phyloP scores from a whole-genome alignment of 2,888 invertebrate species.

The Apodemia zela region DNA sequence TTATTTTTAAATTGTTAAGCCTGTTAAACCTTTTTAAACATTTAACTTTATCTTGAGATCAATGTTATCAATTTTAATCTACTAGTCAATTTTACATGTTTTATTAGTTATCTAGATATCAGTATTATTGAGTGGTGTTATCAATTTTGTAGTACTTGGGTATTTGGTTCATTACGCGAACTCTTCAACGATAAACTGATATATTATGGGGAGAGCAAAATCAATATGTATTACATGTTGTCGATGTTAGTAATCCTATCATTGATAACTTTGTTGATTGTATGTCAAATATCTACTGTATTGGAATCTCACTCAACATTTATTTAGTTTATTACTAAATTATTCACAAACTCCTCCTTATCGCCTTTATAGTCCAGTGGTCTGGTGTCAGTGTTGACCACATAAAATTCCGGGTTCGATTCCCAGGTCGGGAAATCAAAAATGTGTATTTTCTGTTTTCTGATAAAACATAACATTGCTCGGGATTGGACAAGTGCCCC shows the following conservation, averaged over 20 bases:
- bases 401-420: too few relatives aligned
- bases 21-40: background rate
- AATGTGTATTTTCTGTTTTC: too few relatives aligned
- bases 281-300: slow-evolving; percentile 6
- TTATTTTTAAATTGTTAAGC: background rate
- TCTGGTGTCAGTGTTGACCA: too few relatives aligned
- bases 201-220: slow-evolving; percentile 40
- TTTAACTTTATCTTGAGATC: slow-evolving; percentile 1
- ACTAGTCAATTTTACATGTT: slow-evolving; percentile 9
- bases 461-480: too few relatives aligned
- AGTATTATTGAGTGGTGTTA: slow-evolving; percentile 45
- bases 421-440: too few relatives aligned
- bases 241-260: background rate
- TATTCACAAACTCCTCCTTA: too few relatives aligned
- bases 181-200: slow-evolving; percentile 49
- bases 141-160: slow-evolving; percentile 41
- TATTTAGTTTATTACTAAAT: background rate
- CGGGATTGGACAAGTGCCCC: too few relatives aligned
- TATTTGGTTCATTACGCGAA: slow-evolving; percentile 51
- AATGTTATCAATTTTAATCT: slow-evolving; percentile 4
- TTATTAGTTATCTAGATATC: slow-evolving; percentile 34
- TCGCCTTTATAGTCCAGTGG: too few relatives aligned
- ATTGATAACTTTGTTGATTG: background rate
- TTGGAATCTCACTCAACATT: background rate
- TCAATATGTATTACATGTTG: slow-evolving; percentile 39